These are phyloP conservation scores for Pedionomus torquatus DNA, from an alignment of 2,113 vertebrate genomes.

Conservation along the genomic window DNA sequence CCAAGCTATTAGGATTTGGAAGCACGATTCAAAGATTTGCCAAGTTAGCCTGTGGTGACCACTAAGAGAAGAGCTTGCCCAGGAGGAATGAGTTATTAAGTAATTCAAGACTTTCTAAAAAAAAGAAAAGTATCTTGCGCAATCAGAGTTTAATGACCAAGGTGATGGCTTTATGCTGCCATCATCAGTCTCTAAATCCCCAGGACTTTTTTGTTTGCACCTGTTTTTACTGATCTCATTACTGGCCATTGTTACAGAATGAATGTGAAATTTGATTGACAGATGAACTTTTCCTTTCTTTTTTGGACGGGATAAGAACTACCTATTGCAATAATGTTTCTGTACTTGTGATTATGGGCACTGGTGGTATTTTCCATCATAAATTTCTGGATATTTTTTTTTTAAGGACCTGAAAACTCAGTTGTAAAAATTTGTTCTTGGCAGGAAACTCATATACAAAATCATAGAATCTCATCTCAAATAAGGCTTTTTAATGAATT, in stretches of 20 bases:
- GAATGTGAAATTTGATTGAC: background rate
- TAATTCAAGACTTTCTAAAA: background rate
- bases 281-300: conserved; percentile 17
- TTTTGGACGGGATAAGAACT: conserved; percentile 56
- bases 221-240: conserved; percentile 48
- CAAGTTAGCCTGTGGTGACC: background rate
- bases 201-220: conserved; percentile 45
- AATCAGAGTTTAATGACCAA: conserved; percentile 5
- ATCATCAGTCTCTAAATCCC: background rate
- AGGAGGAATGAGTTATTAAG: background rate
- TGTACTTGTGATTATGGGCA: conserved; percentile 44
- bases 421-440: conserved; percentile 76
- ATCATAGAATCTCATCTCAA: conserved; percentile 63
- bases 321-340: conserved; percentile 56
- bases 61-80: background rate
- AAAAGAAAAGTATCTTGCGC: background rate
- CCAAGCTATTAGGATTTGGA: background rate
- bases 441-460: conserved; percentile 67
- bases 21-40: background rate
- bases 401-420: conserved; percentile 61
- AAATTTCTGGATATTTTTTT: conserved; percentile 49
- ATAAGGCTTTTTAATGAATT: conserved; percentile 29
- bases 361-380: conserved; percentile 77
- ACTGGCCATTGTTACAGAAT: conserved; percentile 13
- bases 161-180: background rate